A percentile compares a stretch with the other conserved stretches of the same genome.
These are phyloP conservation scores for Spermophilus dauricus DNA, from an alignment of 2,113 vertebrate species.

Conservation along the genomic window DNA sequence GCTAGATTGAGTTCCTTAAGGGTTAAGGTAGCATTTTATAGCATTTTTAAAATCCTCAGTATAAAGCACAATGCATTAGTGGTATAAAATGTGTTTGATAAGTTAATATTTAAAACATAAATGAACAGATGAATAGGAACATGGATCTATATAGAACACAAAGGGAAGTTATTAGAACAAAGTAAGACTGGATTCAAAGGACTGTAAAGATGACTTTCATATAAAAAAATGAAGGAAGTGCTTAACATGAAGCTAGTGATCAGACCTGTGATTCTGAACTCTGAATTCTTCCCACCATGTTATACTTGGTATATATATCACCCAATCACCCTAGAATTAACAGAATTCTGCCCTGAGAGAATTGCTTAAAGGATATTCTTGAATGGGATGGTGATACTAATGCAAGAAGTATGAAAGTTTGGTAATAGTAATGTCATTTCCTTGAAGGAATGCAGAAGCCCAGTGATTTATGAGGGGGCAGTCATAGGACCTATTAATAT, in stretches of 20 bases:
- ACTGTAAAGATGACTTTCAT: not conserved
- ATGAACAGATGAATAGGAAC: not conserved
- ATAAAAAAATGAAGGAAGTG: not conserved
- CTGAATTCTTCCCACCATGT: not conserved
- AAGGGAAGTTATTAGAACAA: not conserved
- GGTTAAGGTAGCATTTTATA: not conserved
- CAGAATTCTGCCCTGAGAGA: not conserved
- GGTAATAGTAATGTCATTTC: not conserved
- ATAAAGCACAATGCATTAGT: not conserved
- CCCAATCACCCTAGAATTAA: not conserved
- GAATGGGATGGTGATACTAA: not conserved
- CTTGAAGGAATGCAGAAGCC: not conserved
- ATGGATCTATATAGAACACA: not conserved
- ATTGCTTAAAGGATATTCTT: not conserved
- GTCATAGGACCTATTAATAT: not conserved
- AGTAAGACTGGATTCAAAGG: not conserved
- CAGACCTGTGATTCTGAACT: not conserved
- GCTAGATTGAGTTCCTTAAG: not conserved
- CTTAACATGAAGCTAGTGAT: not conserved
- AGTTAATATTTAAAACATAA: not conserved
- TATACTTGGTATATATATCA: not conserved
- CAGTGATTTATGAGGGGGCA: not conserved
- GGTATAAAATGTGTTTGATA: not conserved
- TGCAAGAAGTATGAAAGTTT: not conserved
- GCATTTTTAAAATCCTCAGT: not conserved